These are phyloP conservation scores for Drosophila conformis DNA, from an alignment of 2,888 invertebrate species.

Conservation along the genomic window DNA sequence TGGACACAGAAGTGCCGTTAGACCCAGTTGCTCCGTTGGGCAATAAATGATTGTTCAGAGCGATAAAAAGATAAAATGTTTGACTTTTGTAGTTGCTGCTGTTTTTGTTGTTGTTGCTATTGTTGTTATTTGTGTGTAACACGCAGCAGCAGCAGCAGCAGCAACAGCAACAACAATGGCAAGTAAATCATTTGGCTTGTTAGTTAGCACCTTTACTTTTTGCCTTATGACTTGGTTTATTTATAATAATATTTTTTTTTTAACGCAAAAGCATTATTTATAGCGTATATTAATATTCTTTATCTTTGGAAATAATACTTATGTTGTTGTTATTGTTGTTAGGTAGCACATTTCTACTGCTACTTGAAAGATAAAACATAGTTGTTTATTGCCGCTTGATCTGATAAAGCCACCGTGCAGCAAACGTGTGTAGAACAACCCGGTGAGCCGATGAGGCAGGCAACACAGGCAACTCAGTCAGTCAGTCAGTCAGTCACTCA, in stretches of 20 bases:
- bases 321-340: constrained; percentile 52
- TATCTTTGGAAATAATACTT: constrained; percentile 79
- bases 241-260: constrained; percentile 67
- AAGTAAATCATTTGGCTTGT: constrained; percentile 66
- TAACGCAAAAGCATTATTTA: constrained; percentile 79
- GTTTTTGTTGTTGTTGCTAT: constrained; percentile 20
- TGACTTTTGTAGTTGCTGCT: constrained; percentile 53
- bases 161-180: constrained; percentile 32
- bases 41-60: constrained; percentile 81
- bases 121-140: constrained; percentile 64
- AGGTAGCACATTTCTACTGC: constrained; percentile 83
- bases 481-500: constrained; percentile 12
- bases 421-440: constrained; percentile 71
- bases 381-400: constrained; percentile 83
- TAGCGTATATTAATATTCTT: constrained; percentile 83
- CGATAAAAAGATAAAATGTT: constrained; percentile 83
- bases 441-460: constrained; percentile 11
- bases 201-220: constrained; percentile 68
- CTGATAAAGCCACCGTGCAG: constrained; percentile 82
- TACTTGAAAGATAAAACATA: constrained; percentile 84
- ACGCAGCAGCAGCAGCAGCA: constrained; percentile 58
- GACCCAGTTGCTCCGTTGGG: constrained; percentile 60
- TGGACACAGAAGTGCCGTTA: constrained; percentile 50
- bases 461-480: constrained; percentile 12
- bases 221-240: constrained; percentile 70